Evolutionary conservation across 2,797 vertebrate genomes (phyloP), one percentile per base, ranked within the genome.

Genomic region (Lepus oiostolus): DNA sequence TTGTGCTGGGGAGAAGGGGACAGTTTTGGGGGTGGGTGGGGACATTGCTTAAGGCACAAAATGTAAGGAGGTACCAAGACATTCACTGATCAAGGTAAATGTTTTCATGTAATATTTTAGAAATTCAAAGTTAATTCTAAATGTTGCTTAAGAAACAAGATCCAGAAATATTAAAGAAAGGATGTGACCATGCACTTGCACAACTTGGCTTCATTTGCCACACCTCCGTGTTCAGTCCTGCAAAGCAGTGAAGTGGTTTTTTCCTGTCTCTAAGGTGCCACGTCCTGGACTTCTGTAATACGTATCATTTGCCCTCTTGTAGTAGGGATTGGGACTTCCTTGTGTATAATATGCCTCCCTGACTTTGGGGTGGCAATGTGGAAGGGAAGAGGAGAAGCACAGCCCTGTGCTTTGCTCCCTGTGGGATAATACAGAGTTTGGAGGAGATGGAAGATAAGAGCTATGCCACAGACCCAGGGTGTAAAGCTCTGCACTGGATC

Each of bases 51-150:
- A 0, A 1, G 70, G 58, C n/a, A 8, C 71, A 68, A 26, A 84
- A 89, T 91, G 32, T 70, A 85, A 95, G 62, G 67, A 35, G 19
- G 4, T 58, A 77, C 35, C 11, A 50, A 91, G 62, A 28, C 30
- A 76, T n/a, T 82, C 21, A 35, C n/a, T 72, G 63, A 63, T 77
- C 5, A 60, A 68, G 12, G 84, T 42, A 62, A 91, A 81, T 28
- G 65, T 54, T 88, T 70, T 60, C n/a, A 75, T 58, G 42, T 12
- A 26, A 0, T 90, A 28, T 67, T 74, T 92, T 76, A 76, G 81
- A 87, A 47, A 38, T 72, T 80, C 50, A 92, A 85, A 88, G 21
- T 74, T 60, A 65, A n/a, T 14, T 54, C 32, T 72, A 74, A 50
- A 65, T n/a, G 35, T 75, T 75, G n/a, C 52, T 4, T 6, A 26